phyloP scores from a whole-genome alignment of 2,888 invertebrate species.

The Ennomos erosarius region DNA sequence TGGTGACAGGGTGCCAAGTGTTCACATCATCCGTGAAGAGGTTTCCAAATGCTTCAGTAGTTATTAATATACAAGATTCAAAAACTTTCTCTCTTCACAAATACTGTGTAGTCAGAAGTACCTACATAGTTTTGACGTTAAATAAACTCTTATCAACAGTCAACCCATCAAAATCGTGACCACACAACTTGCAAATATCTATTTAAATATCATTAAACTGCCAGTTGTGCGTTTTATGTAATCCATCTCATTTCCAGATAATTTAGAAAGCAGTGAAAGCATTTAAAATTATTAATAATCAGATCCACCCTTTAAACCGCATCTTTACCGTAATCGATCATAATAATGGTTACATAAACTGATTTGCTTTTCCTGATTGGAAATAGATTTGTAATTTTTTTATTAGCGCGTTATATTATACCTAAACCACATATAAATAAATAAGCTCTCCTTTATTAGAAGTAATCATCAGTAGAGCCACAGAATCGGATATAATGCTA shows the following conservation, averaged over 20 bases:
- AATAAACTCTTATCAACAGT: conserved; percentile 28
- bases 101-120: conserved; percentile 15
- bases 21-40: neutral
- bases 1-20: too few relatives aligned
- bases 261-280: conserved; percentile 43
- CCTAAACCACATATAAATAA: too few relatives aligned
- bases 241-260: conserved; percentile 35
- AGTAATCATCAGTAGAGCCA: too few relatives aligned
- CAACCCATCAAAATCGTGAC: conserved; percentile 29
- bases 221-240: conserved; percentile 32
- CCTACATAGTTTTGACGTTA: conserved; percentile 9
- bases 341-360: conserved; percentile 30
- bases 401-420: too few relatives aligned
- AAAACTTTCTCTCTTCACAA: conserved; percentile 21
- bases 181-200: conserved; percentile 16
- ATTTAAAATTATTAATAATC: conserved; percentile 39
- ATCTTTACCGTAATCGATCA: conserved; percentile 25
- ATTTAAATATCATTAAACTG: conserved; percentile 20
- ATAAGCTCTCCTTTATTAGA: too few relatives aligned
- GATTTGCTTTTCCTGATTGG: conserved; percentile 7
- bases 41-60: neutral
- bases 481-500: too few relatives aligned
- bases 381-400: neutral
- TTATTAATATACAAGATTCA: conserved; percentile 6
- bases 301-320: conserved; percentile 33